Evolutionary conservation across 2,113 vertebrate species (phyloP), one percentile per base, ranked within the genome.

Genomic region (Aphelocoma coerulescens): DNA sequence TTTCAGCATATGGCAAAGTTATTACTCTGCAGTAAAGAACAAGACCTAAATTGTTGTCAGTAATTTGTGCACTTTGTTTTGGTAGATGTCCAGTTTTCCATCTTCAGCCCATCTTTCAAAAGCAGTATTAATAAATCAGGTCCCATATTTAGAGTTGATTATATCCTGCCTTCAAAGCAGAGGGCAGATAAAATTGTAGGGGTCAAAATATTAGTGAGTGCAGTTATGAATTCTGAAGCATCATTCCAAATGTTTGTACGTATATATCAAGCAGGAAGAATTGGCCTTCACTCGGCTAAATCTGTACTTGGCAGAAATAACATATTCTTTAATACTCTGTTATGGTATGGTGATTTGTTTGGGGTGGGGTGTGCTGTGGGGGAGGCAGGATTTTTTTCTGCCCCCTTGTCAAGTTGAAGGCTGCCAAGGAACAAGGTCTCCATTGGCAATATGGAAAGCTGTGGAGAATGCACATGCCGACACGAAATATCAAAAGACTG

Each of bases 401-500:
- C 8, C 46, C n/a, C 16, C n/a, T 83, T 6, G 1, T 77, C 65
- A n/a, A 88, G 39, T 7, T 27, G 74, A 68, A 84, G 49, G 19
- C 35, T 88, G 87, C 65, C n/a, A 77, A 58, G 39, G 41, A 91
- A 8, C 0, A 0, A 33, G 35, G 58, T 89, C 32, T 63, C 20
- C 6, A 2, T 21, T 3, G 28, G 33, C 32, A 15, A 17, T 54
- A 8, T 61, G 73, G 39, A 43, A 27, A 91, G 83, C 90, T 95
- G 81, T 74, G 71, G 91, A 78, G 69, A 71, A 91, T 55, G n/a
- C 7, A 19, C 54, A 32, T 39, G 27, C 22, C 1, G 0, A 88
- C 6, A 24, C 10, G 58, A 95, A 93, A 54, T 91, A 92, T 72
- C 93, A 91, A 84, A 96, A 95, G 88, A 24, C 49, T 77, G 54